Evolutionary conservation across 2,113 vertebrate species (phyloP), one percentile per base, ranked within the genome.

Genomic region (Campylorhamphus procurvoides): DNA sequence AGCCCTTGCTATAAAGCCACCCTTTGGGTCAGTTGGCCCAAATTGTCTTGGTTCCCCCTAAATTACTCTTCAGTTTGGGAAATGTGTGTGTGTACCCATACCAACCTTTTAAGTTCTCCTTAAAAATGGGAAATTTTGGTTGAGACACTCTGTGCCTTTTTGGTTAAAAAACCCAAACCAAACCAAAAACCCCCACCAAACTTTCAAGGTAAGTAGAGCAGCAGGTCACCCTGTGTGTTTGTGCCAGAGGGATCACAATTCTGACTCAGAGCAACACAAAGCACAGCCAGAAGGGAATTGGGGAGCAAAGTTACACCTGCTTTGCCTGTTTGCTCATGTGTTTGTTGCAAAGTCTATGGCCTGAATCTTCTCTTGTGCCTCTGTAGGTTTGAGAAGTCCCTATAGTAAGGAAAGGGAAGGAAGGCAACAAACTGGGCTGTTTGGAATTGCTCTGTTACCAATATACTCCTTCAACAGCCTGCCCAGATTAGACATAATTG

Each of bases 381-480:
- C 1, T 42, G 5, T 6, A 35, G 44, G 18, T 46, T 55, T 27
- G 14, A 79, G 50, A 68, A 40, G 13, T 84, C 46, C 89, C 40
- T 31, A 11, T 9, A 73, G 40, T 39, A 84, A 92, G 72, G 14
- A 50, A 37, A 90, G 40, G 37, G 47, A 95, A 92, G 22, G 1
- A 2, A 91, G 63, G 47, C 79, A 85, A 77, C 39, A 67, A 76
- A 55, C 23, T 50, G 29, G 22, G 7, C 53, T 77, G 33, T 73
- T 91, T 91, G 23, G 75, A 93, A 58, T 81, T 86, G 52, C 16
- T 77, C 33, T 80, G 23, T 42, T 91, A 46, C 62, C 55, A 69
- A 40, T 29, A 59, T 4, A 18, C 8, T 53, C 31, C 25, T 87
- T 75, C 74, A 92, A 56, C 8, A 77, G 31, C 52, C 76, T 90